Evolutionary conservation across 2,888 invertebrate genomes (phyloP).

Genomic region (Aproaerema taeniolella): DNA sequence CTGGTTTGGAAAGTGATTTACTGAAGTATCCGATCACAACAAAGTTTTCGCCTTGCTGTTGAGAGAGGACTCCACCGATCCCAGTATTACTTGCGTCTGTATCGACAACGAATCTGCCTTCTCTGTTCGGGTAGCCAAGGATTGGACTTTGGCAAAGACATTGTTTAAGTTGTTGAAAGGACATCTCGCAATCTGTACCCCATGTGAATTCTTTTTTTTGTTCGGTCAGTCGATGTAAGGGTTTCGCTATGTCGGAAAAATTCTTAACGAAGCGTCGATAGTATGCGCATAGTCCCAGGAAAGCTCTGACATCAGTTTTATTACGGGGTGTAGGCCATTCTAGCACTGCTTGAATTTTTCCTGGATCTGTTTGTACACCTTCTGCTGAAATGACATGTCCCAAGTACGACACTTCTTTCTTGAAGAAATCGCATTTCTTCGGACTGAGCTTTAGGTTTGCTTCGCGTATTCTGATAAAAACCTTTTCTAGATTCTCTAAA

Average conservation of each 20-base stretch:
- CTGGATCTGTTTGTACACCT: constrained; percentile 1
- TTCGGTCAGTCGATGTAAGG: not conserved
- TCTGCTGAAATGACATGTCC: constrained; percentile 1
- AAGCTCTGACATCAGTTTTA: constrained; percentile 5
- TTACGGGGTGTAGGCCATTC: constrained; percentile 4
- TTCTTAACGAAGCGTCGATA: constrained; percentile 16
- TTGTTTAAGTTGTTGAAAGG: constrained; percentile 2
- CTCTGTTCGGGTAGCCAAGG: constrained; percentile 3
- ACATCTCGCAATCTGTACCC: not conserved
- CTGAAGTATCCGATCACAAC: constrained; percentile 12
- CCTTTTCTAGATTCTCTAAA: not conserved
- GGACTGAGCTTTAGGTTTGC: not conserved
- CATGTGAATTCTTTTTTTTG: not conserved
- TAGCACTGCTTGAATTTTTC: not conserved
- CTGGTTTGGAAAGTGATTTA: constrained; percentile 9
- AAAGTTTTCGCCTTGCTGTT: constrained; percentile 5
- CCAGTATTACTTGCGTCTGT: constrained; percentile 13
- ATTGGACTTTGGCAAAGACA: not conserved
- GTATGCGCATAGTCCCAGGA: constrained; percentile 5
- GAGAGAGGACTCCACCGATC: constrained; percentile 11
- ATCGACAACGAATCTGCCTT: constrained; percentile 7
- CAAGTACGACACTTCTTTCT: not conserved
- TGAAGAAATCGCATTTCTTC: constrained; percentile 3
- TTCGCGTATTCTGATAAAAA: not conserved
- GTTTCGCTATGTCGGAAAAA: not conserved